Evolutionary conservation across 1,140 invertebrate species (phyloP), one percentile per base, ranked within the genome.

Genomic region (Bombus confusus): DNA sequence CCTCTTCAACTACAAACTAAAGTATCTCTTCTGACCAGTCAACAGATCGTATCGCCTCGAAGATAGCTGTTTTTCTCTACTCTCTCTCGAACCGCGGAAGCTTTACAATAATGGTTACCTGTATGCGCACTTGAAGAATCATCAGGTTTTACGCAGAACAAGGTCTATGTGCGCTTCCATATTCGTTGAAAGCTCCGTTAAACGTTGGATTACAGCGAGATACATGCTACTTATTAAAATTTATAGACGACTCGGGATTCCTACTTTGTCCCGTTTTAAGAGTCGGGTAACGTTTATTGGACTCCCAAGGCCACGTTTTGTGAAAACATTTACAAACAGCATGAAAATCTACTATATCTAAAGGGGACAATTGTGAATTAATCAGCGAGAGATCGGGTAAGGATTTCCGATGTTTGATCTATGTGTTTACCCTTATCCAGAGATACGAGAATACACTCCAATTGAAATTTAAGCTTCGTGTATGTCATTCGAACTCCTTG

Each of bases 151-250:
- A 10, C 39, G 41, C 57, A 69, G n/a, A 79, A 52, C 15, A 59
- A 31, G 52, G 13, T 8, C 28, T 39, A 31, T 39, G 31, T 31
- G 41, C 77, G n/a, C 39, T 72, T 52, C 76, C 12, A 71, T 85
- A 77, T 80, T 85, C 80, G 83, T 47, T 47, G 76, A 85, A 79
- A 85, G 66, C 83, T 73, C 83, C 76, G 83, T 85, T 80, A 85
- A 85, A 80, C 77, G 76, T 79, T 80, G 9, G 28, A 64, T 31
- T 59, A 79, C 76, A 69, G 22, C 34, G 41, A 73, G n/a, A 9
- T 28, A 77, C 47, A 52, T 8, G 18, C 41, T 85, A 73, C 34
- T 52, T 72, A 34, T 59, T 37, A 10, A 64, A 57, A 80, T 85
- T 80, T 80, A 68, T 84, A 69, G 66, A 71, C 47, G 15, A 52